Conservation (phyloP, 2,113 vertebrate genomes). For the Lethenteron camtschaticum region DNA sequence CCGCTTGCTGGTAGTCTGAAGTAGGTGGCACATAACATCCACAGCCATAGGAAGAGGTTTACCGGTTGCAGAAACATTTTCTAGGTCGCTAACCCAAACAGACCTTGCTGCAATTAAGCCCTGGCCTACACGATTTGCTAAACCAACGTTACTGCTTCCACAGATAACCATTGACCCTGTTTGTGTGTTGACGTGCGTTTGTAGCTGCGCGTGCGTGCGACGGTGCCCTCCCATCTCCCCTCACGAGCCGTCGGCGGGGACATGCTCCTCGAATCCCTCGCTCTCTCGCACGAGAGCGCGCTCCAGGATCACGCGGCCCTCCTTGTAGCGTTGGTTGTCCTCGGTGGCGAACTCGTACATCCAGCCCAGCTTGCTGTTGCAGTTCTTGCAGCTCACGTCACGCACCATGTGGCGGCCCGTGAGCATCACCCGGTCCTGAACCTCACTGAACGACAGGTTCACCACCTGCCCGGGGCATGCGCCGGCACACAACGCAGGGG, state of each 20-base stretch:
- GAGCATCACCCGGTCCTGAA: slow-evolving; percentile 93
- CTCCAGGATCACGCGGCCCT: slow-evolving; percentile 87
- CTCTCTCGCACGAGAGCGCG: slow-evolving; percentile 79
- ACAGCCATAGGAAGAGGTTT: no score
- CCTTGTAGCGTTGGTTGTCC: slow-evolving; percentile 96
- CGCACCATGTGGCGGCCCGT: slow-evolving; percentile 94
- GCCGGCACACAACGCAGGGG: background rate
- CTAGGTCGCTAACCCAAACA: no score
- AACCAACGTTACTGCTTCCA: no score
- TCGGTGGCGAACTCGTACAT: slow-evolving; percentile 97
- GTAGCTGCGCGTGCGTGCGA: no score
- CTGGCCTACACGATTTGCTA: no score
- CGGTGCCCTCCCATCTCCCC: slow-evolving; percentile 8
- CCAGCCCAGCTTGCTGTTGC: slow-evolving; percentile 98
- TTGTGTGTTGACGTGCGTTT: no score
- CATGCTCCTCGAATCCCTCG: slow-evolving; percentile 76
- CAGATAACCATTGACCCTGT: no score
- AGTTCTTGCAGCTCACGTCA: slow-evolving; percentile 97
- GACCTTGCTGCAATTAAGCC: no score
- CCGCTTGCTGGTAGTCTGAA: no score
- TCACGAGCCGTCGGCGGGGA: slow-evolving; percentile 76
- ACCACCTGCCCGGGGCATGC: slow-evolving; percentile 42
- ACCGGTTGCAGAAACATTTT: no score
- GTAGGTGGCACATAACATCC: no score
- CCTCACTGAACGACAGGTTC: slow-evolving; percentile 91